phyloP scores from a whole-genome alignment of 2,888 invertebrate species.

The Nasonia oneida region DNA sequence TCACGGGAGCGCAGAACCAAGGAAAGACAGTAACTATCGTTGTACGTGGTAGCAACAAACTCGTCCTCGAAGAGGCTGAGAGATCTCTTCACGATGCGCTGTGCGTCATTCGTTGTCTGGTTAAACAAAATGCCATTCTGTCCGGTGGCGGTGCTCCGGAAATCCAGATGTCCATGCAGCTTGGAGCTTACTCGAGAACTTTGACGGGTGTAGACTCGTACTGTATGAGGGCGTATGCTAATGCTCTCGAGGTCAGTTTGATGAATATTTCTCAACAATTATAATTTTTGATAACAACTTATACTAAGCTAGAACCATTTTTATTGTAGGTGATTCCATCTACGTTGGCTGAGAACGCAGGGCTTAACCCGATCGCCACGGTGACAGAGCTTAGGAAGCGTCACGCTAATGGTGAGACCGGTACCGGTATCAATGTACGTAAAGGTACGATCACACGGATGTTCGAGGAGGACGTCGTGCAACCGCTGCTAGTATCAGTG shows the following conservation, averaged over 20 bases:
- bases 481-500: slow-evolving; percentile 96
- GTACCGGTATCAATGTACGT: slow-evolving; percentile 97
- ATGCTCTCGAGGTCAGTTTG: slow-evolving; percentile 88
- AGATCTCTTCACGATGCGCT: slow-evolving; percentile 92
- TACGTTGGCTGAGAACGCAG: slow-evolving; percentile 95
- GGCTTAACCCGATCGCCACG: slow-evolving; percentile 95
- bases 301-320: background rate
- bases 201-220: slow-evolving; percentile 96
- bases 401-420: slow-evolving; percentile 92
- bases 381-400: slow-evolving; percentile 97
- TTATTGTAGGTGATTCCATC: slow-evolving; percentile 86
- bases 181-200: slow-evolving; percentile 90
- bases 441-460: slow-evolving; percentile 98
- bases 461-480: slow-evolving; percentile 97
- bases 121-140: slow-evolving; percentile 94
- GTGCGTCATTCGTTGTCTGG: slow-evolving; percentile 96
- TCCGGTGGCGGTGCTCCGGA: slow-evolving; percentile 99
- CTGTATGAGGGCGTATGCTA: slow-evolving; percentile 96
- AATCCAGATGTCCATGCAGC: slow-evolving; percentile 93
- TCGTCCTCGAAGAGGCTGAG: slow-evolving; percentile 90
- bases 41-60: slow-evolving; percentile 92
- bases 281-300: too few species aligned
- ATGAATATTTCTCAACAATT: background rate
- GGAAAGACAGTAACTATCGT: slow-evolving; percentile 96
- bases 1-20: slow-evolving; percentile 91